A percentile compares a stretch with the other conserved stretches of the same genome.
Conservation (phyloP, 2,797 vertebrate species). For the Miichthys miiuy region DNA sequence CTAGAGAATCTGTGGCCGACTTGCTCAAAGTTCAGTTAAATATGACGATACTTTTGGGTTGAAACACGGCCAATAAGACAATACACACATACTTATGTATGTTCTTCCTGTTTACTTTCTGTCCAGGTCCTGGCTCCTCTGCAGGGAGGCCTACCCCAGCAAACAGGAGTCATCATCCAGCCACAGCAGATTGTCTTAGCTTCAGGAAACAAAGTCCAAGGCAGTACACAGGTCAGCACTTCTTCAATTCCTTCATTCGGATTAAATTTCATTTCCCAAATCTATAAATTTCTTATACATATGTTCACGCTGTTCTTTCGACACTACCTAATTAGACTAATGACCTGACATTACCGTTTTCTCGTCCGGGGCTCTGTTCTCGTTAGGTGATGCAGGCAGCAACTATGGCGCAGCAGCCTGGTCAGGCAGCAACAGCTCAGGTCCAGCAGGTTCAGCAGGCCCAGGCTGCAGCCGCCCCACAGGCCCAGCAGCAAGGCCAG, state of each 20-base stretch:
- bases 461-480: constrained; percentile 81
- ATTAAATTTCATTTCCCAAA: neutral
- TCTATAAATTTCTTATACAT: neutral
- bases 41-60: too few relatives aligned
- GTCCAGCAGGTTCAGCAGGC: constrained; percentile 86
- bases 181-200: constrained; percentile 98
- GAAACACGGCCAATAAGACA: neutral
- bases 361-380: neutral
- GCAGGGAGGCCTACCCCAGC: constrained; percentile 93
- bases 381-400: constrained; percentile 89
- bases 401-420: constrained; percentile 87
- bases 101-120: neutral
- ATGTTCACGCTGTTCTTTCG: neutral
- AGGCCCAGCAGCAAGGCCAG: constrained; percentile 79
- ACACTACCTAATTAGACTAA: neutral
- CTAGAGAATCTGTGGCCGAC: too few relatives aligned
- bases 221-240: constrained; percentile 88
- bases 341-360: neutral
- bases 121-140: constrained; percentile 93
- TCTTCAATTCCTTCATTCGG: rapidly evolving
- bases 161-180: constrained; percentile 98
- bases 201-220: constrained; percentile 91
- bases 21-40: too few relatives aligned
- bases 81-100: neutral
- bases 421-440: constrained; percentile 85